These are phyloP conservation scores for Agonopterix heracliana DNA, from an alignment of 2,888 invertebrate species.

Conservation along the genomic window DNA sequence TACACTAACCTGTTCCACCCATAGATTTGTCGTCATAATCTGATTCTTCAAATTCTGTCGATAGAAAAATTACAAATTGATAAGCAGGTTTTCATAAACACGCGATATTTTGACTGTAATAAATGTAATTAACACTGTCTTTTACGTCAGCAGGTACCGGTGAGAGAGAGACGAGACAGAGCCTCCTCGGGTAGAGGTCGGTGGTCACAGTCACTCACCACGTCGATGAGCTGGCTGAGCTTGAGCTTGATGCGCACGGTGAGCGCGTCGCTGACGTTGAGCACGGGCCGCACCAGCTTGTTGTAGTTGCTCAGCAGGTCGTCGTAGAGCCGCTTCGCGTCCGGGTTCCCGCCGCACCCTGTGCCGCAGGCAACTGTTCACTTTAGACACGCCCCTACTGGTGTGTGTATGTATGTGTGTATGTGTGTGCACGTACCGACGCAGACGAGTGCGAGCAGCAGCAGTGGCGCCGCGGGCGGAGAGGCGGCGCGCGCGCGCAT, in stretches of 20 bases:
- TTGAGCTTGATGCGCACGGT: constrained; percentile 97
- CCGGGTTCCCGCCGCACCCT: constrained; percentile 95
- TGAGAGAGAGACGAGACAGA: too few relatives aligned
- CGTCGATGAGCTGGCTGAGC: constrained; percentile 97
- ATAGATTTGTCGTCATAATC: constrained; percentile 95
- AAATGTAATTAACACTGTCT: too few relatives aligned
- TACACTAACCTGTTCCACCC: constrained; percentile 82
- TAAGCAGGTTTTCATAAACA: too few relatives aligned
- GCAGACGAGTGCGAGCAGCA: too few relatives aligned
- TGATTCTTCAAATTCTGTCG: constrained; percentile 96
- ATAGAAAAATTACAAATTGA: constrained; percentile 20
- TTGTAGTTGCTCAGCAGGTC: constrained; percentile 97
- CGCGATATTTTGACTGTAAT: too few relatives aligned
- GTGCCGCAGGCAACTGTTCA: constrained; percentile 19
- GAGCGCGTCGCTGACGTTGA: constrained; percentile 95
- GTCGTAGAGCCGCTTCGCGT: constrained; percentile 96
- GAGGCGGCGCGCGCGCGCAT: too few relatives aligned
- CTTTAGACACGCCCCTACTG: not conserved
- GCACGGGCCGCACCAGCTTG: constrained; percentile 96
- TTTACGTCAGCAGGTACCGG: not conserved
- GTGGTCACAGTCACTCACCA: constrained; percentile 80
- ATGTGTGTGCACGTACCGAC: not conserved
- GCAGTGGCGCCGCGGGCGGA: too few relatives aligned
- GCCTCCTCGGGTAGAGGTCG: not conserved
- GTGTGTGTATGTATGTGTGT: too few relatives aligned